phyloP scores from a whole-genome alignment of 2,113 vertebrate species.

The Gobius niger region DNA sequence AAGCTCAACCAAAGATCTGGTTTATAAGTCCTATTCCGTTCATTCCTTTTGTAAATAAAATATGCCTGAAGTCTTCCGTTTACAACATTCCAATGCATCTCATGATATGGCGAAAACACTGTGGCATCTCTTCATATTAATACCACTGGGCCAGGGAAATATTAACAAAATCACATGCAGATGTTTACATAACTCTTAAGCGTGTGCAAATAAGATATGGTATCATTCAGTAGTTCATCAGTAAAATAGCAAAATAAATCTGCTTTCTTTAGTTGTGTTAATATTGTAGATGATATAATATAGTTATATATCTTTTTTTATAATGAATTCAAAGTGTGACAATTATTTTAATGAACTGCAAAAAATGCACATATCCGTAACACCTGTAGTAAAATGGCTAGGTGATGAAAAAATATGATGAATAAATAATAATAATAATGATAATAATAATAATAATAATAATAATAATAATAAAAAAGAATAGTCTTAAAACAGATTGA shows the following conservation, averaged over 20 bases:
- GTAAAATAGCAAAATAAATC: background rate
- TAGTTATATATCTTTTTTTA: no score
- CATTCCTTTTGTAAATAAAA: background rate
- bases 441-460: no score
- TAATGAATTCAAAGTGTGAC: no score
- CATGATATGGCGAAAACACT: constrained; percentile 41
- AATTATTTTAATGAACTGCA: no score
- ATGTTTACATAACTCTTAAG: constrained; percentile 17
- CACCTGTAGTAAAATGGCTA: background rate
- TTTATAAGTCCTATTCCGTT: constrained; percentile 9
- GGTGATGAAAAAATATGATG: background rate
- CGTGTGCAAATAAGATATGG: constrained; percentile 5
- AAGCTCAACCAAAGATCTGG: constrained; percentile 25
- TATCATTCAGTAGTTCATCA: background rate
- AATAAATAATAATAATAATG: background rate
- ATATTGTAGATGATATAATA: background rate
- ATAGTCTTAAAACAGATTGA: no score
- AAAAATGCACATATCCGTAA: background rate
- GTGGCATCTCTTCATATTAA: constrained; percentile 17
- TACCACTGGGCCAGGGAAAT: background rate
- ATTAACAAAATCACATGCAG: background rate
- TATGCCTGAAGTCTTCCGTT: background rate
- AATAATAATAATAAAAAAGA: no score
- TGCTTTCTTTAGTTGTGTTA: background rate
- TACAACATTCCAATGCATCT: constrained; percentile 27